Conservation (phyloP, 2,797 vertebrate genomes). For the Ammospiza maritima region DNA sequence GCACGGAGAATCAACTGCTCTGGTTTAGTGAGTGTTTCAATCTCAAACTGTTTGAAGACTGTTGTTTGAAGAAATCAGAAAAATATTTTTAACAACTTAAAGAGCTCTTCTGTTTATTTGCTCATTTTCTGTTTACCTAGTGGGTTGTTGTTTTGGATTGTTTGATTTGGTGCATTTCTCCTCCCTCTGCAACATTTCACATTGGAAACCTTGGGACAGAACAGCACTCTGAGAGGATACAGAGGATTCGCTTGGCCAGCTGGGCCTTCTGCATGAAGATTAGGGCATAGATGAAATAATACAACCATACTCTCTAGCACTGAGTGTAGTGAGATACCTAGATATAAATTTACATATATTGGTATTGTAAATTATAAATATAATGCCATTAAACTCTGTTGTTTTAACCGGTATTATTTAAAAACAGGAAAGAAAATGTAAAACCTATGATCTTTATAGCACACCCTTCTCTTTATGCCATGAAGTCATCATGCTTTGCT, state of each 20-base stretch:
- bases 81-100: background rate
- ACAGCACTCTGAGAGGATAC: background rate
- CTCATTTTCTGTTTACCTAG: slow-evolving; percentile 11
- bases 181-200: background rate
- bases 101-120: slow-evolving; percentile 8
- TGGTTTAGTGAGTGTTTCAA: background rate
- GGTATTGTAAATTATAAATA: background rate
- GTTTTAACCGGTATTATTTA: background rate
- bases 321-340: background rate
- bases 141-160: background rate
- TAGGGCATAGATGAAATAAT: background rate
- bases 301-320: background rate
- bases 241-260: background rate
- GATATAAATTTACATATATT: background rate
- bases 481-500: background rate
- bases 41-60: background rate
- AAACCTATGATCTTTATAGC: background rate
- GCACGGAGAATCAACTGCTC: background rate
- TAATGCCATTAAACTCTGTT: background rate
- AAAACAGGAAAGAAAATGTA: slow-evolving; percentile 27
- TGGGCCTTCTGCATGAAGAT: background rate
- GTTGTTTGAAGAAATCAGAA: slow-evolving; percentile 1
- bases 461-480: background rate
- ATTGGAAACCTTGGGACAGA: background rate
- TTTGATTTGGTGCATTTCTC: background rate